Conservation (phyloP, 2,113 vertebrate genomes). For the Pygoscelis adeliae region DNA sequence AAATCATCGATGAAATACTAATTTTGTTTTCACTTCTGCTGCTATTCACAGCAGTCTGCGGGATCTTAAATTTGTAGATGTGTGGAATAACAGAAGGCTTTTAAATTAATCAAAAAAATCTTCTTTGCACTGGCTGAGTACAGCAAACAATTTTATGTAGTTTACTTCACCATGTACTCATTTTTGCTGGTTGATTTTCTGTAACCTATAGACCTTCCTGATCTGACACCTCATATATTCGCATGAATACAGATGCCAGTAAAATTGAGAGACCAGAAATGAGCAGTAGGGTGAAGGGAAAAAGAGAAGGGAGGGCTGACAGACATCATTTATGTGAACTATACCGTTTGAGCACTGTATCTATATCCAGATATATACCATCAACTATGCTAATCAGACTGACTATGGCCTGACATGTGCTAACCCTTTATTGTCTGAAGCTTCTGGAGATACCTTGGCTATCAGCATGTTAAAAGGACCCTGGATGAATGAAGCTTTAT, state of each 20-base stretch:
- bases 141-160: neutral
- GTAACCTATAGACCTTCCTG: neutral
- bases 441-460: neutral
- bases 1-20: neutral
- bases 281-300: neutral
- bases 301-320: neutral
- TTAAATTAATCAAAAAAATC: neutral
- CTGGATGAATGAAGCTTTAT: neutral
- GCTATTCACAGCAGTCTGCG: neutral
- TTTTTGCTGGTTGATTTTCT: neutral
- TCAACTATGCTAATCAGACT: neutral
- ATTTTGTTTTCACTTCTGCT: neutral
- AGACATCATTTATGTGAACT: neutral
- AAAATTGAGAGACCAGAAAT: slow-evolving; percentile 21
- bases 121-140: neutral
- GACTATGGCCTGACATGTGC: neutral
- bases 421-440: neutral
- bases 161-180: neutral
- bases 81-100: neutral
- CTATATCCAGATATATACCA: neutral
- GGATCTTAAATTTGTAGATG: neutral
- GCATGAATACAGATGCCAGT: neutral
- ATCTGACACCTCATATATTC: neutral
- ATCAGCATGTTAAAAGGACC: neutral
- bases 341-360: neutral